Evolutionary conservation across 2,113 vertebrate genomes (phyloP).

Genomic region (Scomber japonicus): DNA sequence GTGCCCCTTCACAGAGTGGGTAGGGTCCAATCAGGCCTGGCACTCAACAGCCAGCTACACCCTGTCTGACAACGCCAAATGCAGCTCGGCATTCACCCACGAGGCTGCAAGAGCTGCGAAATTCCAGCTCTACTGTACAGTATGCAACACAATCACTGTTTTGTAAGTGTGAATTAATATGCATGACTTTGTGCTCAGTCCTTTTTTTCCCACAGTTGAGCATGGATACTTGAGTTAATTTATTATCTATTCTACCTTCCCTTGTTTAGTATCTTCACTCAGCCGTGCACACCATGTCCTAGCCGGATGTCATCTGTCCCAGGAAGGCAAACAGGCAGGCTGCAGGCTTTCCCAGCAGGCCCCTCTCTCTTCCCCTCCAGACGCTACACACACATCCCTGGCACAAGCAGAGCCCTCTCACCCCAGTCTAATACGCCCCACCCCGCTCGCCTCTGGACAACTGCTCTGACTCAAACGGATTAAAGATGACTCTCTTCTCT

Average conservation of each 20-base stretch:
- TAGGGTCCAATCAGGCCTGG: slow-evolving; percentile 45
- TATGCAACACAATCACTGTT: not conserved
- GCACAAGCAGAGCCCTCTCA: slow-evolving; percentile 65
- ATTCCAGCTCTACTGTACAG: slow-evolving; percentile 3
- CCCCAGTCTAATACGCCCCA: slow-evolving; percentile 54
- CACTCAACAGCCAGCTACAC: slow-evolving; percentile 59
- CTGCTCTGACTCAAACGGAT: slow-evolving; percentile 85
- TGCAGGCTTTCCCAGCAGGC: slow-evolving; percentile 67
- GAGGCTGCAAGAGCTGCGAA: slow-evolving; percentile 11
- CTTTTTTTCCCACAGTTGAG: slow-evolving; percentile 5
- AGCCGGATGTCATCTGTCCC: slow-evolving; percentile 75
- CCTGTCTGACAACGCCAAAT: slow-evolving; percentile 60
- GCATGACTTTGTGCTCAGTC: not conserved
- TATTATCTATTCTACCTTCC: slow-evolving; percentile 38
- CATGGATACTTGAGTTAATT: slow-evolving; percentile 24
- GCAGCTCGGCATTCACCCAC: slow-evolving; percentile 20
- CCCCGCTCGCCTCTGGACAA: slow-evolving; percentile 78
- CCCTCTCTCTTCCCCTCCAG: slow-evolving; percentile 70
- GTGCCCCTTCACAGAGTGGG: slow-evolving; percentile 33
- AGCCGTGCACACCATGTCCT: slow-evolving; percentile 46
- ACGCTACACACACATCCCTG: slow-evolving; percentile 51
- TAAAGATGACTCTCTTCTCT: slow-evolving; percentile 84
- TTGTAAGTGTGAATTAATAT: slow-evolving; percentile 1
- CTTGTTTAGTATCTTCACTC: slow-evolving; percentile 18
- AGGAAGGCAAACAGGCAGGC: slow-evolving; percentile 66